Evolutionary conservation across 1,140 invertebrate species (phyloP).

Genomic region (Drosophila murphyi): DNA sequence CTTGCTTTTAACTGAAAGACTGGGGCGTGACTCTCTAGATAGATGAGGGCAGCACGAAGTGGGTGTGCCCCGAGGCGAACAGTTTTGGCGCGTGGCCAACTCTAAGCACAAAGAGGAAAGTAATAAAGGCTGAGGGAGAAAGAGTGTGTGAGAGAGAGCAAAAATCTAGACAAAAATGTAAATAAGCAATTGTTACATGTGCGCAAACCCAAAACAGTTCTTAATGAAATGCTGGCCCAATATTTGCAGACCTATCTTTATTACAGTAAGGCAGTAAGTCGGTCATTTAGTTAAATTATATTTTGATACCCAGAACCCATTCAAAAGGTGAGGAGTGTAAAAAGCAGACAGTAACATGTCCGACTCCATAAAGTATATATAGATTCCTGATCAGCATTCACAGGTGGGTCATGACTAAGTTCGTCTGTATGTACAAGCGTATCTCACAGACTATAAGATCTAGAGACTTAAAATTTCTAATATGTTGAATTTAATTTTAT

Average conservation of each 20-base stretch:
- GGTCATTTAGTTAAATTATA: not conserved
- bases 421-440: no score
- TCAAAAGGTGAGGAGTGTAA: no score
- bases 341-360: no score
- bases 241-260: not conserved
- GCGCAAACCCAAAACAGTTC: conserved; percentile 11
- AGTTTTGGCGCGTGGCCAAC: conserved; percentile 69
- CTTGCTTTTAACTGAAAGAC: conserved; percentile 30
- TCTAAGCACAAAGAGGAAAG: conserved; percentile 34
- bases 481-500: no score
- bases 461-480: no score
- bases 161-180: conserved; percentile 38
- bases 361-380: no score
- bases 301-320: no score
- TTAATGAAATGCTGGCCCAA: conserved; percentile 38
- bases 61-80: conserved; percentile 26
- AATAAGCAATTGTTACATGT: conserved; percentile 37
- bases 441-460: no score
- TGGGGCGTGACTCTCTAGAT: conserved; percentile 36
- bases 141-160: conserved; percentile 17
- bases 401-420: no score
- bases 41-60: conserved; percentile 19
- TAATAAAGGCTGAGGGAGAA: conserved; percentile 9
- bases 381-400: no score
- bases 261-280: not conserved